Conservation (phyloP, 2,888 invertebrate genomes). For the Buathra laborator region DNA sequence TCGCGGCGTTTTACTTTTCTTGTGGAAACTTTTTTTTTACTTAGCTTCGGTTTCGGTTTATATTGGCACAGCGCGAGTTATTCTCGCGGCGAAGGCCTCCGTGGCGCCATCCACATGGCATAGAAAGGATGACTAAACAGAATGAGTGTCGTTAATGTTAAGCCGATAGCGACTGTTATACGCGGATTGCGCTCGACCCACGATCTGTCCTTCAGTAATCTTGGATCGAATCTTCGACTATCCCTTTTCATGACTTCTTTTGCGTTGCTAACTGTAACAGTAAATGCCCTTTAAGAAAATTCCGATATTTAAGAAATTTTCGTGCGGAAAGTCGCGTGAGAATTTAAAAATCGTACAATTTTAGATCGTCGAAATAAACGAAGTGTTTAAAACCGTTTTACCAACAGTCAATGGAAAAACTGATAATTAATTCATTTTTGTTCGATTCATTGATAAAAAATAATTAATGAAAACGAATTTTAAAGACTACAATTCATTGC, state of each 20-base stretch:
- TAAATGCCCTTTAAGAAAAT: neutral
- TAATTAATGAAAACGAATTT: too few relatives aligned
- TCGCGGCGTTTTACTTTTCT: slow-evolving; percentile 26
- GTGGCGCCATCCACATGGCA: slow-evolving; percentile 77
- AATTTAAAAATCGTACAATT: too few relatives aligned
- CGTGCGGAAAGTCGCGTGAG: neutral
- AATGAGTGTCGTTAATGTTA: slow-evolving; percentile 85
- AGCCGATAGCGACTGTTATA: slow-evolving; percentile 84
- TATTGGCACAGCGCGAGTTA: slow-evolving; percentile 75
- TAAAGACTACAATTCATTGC: too few relatives aligned
- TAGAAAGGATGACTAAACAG: slow-evolving; percentile 92
- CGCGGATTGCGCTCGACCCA: slow-evolving; percentile 89
- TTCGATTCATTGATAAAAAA: too few relatives aligned
- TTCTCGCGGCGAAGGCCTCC: slow-evolving; percentile 86
- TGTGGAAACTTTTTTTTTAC: neutral
- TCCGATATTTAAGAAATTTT: neutral
- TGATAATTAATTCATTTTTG: too few relatives aligned
- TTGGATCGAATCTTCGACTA: neutral
- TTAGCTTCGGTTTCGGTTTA: neutral
- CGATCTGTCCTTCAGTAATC: slow-evolving; percentile 85
- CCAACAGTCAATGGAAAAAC: too few relatives aligned
- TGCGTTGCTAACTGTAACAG: slow-evolving; percentile 66
- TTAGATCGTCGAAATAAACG: too few relatives aligned
- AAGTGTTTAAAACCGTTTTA: too few relatives aligned
- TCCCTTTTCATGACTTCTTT: slow-evolving; percentile 57